phyloP scores from a whole-genome alignment of 2,888 invertebrate species.

The Mimachlamys varia region DNA sequence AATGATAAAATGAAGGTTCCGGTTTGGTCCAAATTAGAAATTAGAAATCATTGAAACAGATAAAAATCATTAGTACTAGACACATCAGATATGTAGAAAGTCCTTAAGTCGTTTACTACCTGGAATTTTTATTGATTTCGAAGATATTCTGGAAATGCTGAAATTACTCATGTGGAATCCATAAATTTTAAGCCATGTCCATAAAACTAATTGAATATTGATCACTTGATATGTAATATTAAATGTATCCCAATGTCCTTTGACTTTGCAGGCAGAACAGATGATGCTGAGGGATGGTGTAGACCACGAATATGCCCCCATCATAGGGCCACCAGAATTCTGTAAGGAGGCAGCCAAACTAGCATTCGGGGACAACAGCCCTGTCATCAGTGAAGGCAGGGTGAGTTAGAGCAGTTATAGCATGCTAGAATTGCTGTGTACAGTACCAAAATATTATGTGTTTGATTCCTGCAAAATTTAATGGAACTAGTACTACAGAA shows the following conservation, averaged over 20 bases:
- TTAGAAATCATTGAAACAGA: not conserved
- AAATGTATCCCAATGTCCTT: not conserved
- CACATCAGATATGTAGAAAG: too few relatives aligned
- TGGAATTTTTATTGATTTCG: too few relatives aligned
- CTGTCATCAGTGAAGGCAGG: conserved; percentile 87
- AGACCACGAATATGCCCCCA: conserved; percentile 98
- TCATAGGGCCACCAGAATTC: conserved; percentile 93
- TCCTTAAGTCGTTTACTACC: too few relatives aligned
- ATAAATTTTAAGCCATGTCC: too few relatives aligned
- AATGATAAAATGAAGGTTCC: not conserved
- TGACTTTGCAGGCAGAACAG: conserved; percentile 89
- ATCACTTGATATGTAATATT: not conserved
- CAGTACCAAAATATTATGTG: too few relatives aligned
- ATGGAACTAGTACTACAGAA: too few relatives aligned
- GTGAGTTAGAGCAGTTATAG: conserved; percentile 83
- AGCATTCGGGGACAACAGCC: conserved; percentile 92
- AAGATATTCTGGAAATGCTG: too few relatives aligned
- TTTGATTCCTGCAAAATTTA: too few relatives aligned
- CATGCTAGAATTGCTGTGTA: too few relatives aligned
- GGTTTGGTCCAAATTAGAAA: not conserved
- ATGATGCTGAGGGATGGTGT: conserved; percentile 86
- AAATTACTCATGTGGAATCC: too few relatives aligned
- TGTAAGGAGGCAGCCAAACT: conserved; percentile 92
- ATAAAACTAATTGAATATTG: not conserved
- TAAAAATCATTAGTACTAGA: too few relatives aligned